phyloP scores from a whole-genome alignment of 1,140 invertebrate species.

The Macrosteles quadrilineatus region DNA sequence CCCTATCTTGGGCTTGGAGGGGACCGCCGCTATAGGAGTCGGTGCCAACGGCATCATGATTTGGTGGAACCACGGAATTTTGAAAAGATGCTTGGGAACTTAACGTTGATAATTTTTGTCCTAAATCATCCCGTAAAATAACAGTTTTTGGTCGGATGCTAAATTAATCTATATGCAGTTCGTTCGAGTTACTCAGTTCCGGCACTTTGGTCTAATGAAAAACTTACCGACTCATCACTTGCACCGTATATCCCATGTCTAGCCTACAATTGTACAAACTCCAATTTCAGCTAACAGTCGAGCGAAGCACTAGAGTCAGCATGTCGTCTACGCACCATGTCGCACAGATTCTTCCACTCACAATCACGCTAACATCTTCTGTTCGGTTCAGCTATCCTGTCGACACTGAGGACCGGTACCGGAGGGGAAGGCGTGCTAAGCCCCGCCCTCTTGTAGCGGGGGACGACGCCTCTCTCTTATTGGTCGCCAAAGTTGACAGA shows the following conservation, averaged over 20 bases:
- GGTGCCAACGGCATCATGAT: conserved; percentile 86
- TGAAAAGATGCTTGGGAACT: background rate
- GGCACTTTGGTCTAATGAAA: no score
- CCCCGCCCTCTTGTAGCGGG: background rate
- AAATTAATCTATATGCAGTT: background rate
- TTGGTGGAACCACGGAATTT: background rate
- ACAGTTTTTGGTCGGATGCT: background rate
- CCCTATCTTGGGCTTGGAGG: conserved; percentile 88
- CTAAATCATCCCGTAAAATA: no score
- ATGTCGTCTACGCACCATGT: no score
- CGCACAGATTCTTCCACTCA: no score
- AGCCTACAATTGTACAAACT: no score
- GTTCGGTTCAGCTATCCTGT: background rate
- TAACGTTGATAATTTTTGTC: no score
- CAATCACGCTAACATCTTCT: background rate
- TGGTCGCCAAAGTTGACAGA: conserved; percentile 1
- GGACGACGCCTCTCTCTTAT: background rate
- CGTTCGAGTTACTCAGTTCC: background rate
- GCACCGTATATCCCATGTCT: background rate
- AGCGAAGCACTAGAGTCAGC: no score
- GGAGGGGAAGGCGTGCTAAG: background rate
- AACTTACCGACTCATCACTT: background rate
- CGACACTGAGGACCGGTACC: background rate
- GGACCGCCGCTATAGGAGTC: conserved; percentile 78
- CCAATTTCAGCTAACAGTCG: no score